Evolutionary conservation across 2,797 vertebrate species (phyloP).

Genomic region (Artibeus jamaicensis): DNA sequence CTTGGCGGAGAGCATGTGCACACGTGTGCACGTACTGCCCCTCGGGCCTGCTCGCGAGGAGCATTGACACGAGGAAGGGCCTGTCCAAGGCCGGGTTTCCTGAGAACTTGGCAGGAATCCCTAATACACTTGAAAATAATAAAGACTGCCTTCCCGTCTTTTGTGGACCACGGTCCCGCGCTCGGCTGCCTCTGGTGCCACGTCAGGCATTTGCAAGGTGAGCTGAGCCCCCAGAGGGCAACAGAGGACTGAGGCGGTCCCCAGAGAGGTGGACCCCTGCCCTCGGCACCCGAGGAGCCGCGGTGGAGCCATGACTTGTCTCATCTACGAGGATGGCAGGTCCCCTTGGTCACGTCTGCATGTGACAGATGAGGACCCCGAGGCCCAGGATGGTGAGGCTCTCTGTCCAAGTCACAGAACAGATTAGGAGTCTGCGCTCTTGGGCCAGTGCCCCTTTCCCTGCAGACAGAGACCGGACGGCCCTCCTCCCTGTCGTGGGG

Average conservation of each 20-base stretch:
- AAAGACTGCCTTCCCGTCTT: neutral
- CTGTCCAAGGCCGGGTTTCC: neutral
- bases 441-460: neutral
- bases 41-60: neutral
- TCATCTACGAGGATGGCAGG: neutral
- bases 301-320: neutral
- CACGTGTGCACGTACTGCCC: neutral
- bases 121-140: neutral
- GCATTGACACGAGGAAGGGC: neutral
- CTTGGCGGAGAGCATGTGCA: accelerated
- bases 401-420: neutral
- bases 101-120: neutral
- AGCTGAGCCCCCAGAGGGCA: constrained; percentile 55
- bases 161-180: accelerated
- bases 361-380: neutral
- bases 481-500: too few relatives aligned
- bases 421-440: too few relatives aligned
- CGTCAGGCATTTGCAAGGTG: constrained; percentile 25
- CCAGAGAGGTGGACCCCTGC: neutral
- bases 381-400: neutral
- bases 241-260: constrained; percentile 42
- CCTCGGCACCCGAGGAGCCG: accelerated
- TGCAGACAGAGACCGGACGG: neutral
- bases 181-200: accelerated
- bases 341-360: neutral